Base-by-base conservation (phyloP, 2,113 vertebrate genomes). In the Saccopteryx bilineata region DNA sequence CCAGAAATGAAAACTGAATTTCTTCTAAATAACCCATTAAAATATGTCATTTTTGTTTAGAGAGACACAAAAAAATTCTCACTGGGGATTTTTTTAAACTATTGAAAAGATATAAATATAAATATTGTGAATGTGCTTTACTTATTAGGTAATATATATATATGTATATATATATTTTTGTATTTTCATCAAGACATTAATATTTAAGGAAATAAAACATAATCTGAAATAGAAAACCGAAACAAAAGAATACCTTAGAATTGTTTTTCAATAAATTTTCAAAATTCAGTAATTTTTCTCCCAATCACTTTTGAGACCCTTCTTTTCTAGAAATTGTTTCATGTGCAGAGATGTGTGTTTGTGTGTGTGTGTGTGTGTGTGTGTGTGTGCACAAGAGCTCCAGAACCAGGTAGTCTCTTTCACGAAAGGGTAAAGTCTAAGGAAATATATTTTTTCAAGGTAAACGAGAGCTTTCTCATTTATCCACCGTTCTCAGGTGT, bases 1-100 rank as follows among this genome's bases (percentile, higher is more conserved):
- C 23, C 66, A 74, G 23, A 89, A 69, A 81, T 68, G 28, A 95
- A 94, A 92, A 75, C n/a, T 69, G 61, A 66, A 48, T 26, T 61
- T 21, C 58, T 81, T 85, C 8, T 85, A 92, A 75, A 61, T 78
- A 92, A 84, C 2, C 4, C 26, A 80, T 88, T 74, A 74, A 83
- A 80, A 66, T 52, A 75, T 86, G 52, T 14, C 14, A 72, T 81
- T 85, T 94, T 63, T 89, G 54, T 76, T 79, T 80, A 89, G 23
- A 69, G 14, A 89, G 60, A 76, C 11, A 75, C 18, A 31, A 39
- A 61, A 71, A 76, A 50, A 31, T 39, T 39, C 8, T 92, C 39
- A 26, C 9, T 65, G 12, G 8, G 11, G 2, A 68, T 61, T 95
- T 82, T 58, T 28, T 80, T 31, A 56, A 76, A 71, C 81, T 79